phyloP scores from a whole-genome alignment of 2,113 vertebrate species.

The Alligator mississippiensis region DNA sequence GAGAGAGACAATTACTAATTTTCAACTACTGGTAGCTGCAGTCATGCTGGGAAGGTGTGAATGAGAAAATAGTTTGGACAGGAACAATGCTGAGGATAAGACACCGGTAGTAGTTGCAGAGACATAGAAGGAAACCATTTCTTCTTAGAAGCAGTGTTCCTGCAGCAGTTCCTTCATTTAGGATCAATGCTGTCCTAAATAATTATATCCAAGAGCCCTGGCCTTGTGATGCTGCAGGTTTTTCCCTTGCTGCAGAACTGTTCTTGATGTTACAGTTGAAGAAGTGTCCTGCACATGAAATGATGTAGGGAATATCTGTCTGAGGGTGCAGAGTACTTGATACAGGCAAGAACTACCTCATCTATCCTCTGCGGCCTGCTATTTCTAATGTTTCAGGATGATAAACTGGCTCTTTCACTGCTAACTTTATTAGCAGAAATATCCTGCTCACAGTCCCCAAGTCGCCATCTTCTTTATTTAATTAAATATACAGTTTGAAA shows the following conservation, averaged over 20 bases:
- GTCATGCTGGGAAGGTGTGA: background rate
- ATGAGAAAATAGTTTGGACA: background rate
- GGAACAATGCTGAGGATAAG: accelerated
- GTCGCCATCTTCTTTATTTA: background rate
- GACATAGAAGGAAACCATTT: background rate
- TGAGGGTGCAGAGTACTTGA: background rate
- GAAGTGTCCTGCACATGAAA: background rate
- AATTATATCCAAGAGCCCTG: no score
- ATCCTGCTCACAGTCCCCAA: background rate
- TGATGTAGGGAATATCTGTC: background rate
- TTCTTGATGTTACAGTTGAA: background rate
- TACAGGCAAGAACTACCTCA: background rate
- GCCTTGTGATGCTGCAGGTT: background rate
- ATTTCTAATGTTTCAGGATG: background rate
- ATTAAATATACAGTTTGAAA: background rate
- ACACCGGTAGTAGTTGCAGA: background rate
- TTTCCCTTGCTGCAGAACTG: background rate
- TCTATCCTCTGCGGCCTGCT: background rate
- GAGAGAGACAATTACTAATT: background rate
- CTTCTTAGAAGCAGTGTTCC: background rate
- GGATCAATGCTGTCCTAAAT: background rate
- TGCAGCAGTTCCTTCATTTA: background rate
- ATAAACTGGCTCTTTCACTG: background rate
- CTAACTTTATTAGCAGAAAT: background rate
- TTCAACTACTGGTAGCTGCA: background rate